These are phyloP conservation scores for Aphidoletes aphidimyza DNA, from an alignment of 2,888 invertebrate species.

Conservation along the genomic window DNA sequence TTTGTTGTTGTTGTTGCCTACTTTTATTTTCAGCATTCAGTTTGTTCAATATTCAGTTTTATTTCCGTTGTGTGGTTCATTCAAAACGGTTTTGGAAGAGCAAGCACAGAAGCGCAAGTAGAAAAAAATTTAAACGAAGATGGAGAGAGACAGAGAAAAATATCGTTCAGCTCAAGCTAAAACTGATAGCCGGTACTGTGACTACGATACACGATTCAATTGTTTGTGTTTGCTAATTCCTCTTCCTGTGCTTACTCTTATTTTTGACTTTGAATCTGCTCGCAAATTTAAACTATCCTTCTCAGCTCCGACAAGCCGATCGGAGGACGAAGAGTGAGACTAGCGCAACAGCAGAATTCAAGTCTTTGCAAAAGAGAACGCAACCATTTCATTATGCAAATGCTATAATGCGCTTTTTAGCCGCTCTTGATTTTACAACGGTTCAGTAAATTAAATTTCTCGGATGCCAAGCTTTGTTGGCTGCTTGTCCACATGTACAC, in stretches of 20 bases:
- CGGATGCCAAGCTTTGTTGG: constrained; percentile 10
- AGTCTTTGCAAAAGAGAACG: not conserved
- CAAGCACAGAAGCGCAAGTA: not conserved
- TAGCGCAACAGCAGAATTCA: not conserved
- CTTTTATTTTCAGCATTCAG: not conserved
- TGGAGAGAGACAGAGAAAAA: not conserved
- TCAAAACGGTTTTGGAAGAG: not conserved
- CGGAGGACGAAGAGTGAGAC: not conserved
- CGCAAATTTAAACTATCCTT: not conserved
- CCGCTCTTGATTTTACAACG: constrained; percentile 31
- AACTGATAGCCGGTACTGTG: not conserved
- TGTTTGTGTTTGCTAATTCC: not conserved
- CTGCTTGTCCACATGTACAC: constrained; percentile 28
- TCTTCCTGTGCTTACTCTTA: constrained; percentile 5
- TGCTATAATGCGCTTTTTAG: constrained; percentile 24
- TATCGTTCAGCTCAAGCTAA: not conserved
- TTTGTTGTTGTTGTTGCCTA: not conserved
- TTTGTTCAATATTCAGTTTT: not conserved
- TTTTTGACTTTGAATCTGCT: constrained; percentile 42
- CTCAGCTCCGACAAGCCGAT: not conserved
- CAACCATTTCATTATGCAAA: constrained; percentile 24
- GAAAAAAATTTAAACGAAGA: not conserved
- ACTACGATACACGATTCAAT: not conserved
- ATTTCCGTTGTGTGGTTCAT: not conserved
- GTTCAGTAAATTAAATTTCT: constrained; percentile 36